A percentile compares a stretch with the other conserved stretches of the same genome.
Evolutionary conservation across 1,140 invertebrate genomes (phyloP).

Genomic region (Zelostemma sp.): DNA sequence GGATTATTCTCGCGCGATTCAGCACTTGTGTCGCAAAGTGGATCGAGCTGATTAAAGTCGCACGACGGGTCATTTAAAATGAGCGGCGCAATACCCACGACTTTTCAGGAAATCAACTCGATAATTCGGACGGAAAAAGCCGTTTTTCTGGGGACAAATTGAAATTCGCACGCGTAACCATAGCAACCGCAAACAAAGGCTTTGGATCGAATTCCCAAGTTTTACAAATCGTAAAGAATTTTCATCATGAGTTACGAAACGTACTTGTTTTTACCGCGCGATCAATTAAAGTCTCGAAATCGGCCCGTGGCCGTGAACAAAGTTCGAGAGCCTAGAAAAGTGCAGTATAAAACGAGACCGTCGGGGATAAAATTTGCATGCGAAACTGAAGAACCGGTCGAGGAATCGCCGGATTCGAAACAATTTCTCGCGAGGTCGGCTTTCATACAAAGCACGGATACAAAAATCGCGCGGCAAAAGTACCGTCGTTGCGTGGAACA

Average conservation of each 20-base stretch:
- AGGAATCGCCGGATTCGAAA: slow-evolving; percentile 1
- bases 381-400: not conserved
- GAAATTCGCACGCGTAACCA: no score
- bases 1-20: slow-evolving; percentile 19
- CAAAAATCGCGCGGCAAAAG: slow-evolving; percentile 14
- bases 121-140: no score
- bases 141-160: no score
- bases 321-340: slow-evolving; percentile 14
- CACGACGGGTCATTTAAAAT: no score
- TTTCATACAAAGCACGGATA: slow-evolving; percentile 21
- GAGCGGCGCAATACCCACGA: no score
- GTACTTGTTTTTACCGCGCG: not conserved
- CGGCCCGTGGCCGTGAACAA: slow-evolving; percentile 7
- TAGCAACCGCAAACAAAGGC: no score
- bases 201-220: no score
- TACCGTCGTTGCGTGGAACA: slow-evolving; percentile 4
- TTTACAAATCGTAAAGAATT: no score
- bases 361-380: not conserved
- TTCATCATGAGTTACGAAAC: slow-evolving; percentile 3
- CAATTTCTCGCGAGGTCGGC: slow-evolving; percentile 10
- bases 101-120: no score
- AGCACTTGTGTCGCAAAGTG: slow-evolving; percentile 27
- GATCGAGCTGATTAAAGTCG: slow-evolving; percentile 38
- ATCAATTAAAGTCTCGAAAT: not conserved
- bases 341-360: not conserved